Conservation (phyloP, 2,797 vertebrate species). For the Falco naumanni region DNA sequence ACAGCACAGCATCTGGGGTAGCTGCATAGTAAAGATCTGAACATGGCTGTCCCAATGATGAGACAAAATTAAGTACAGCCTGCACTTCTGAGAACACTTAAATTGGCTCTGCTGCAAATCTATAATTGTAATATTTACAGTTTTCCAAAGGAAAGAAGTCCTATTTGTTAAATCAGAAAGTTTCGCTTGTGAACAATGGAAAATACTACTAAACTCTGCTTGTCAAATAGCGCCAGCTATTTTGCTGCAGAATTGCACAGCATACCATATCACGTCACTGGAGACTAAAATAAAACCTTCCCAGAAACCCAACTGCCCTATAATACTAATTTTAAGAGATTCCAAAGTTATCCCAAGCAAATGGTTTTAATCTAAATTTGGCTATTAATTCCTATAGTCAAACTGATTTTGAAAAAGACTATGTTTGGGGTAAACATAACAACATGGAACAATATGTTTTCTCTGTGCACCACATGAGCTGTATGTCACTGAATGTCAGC, state of each 20-base stretch:
- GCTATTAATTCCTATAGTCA: conserved; percentile 15
- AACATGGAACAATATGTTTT: neutral
- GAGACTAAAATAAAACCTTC: conserved; percentile 60
- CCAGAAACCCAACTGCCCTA: conserved; percentile 54
- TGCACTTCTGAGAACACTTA: neutral
- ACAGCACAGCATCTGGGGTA: neutral
- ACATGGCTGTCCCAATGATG: accelerated
- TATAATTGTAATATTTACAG: neutral
- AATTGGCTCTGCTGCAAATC: neutral
- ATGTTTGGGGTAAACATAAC: neutral
- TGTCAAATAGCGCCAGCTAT: conserved; percentile 3
- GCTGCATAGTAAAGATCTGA: neutral
- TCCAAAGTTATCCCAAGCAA: conserved; percentile 40
- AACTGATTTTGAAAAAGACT: neutral
- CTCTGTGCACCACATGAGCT: neutral
- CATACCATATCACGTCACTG: conserved; percentile 18
- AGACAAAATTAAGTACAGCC: neutral
- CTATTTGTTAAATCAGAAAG: neutral
- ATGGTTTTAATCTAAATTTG: conserved; percentile 54
- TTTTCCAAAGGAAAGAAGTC: conserved; percentile 2
- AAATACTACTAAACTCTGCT: conserved; percentile 19
- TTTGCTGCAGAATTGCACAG: conserved; percentile 32
- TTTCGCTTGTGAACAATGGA: conserved; percentile 35
- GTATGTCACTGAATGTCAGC: neutral
- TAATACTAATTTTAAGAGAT: conserved; percentile 62